A percentile compares a stretch with the other conserved stretches of the same genome.
phyloP scores from a whole-genome alignment of 2,888 invertebrate genomes.

The Beris chalybata region DNA sequence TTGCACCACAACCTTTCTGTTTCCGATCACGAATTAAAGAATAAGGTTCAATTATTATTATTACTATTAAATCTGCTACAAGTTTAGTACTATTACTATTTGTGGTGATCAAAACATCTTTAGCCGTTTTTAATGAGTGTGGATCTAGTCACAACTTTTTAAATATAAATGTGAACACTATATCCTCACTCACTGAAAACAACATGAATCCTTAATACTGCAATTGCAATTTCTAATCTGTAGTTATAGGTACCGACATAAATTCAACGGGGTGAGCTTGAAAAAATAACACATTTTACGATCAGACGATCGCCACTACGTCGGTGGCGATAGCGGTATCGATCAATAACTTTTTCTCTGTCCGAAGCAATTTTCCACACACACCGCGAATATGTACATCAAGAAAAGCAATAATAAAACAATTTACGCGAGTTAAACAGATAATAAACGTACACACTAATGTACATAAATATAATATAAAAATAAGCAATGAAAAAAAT shows the following conservation, averaged over 20 bases:
- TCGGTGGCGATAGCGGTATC: not conserved
- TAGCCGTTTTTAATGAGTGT: slow-evolving; percentile 58
- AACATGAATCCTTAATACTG: slow-evolving; percentile 42
- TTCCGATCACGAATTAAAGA: too few species aligned
- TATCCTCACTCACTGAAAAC: slow-evolving; percentile 58
- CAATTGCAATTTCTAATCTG: not conserved
- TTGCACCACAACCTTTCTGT: not conserved
- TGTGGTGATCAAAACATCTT: not conserved
- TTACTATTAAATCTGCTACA: too few species aligned
- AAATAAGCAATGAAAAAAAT: not conserved
- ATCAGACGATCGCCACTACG: not conserved
- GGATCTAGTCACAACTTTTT: slow-evolving; percentile 57
- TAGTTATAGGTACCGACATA: not conserved
- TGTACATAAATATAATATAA: not conserved
- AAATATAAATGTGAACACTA: slow-evolving; percentile 54
- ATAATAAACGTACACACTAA: slow-evolving; percentile 6
- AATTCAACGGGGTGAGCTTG: not conserved
- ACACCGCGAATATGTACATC: not conserved
- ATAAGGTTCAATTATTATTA: too few species aligned
- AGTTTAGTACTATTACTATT: too few species aligned
- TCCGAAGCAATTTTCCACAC: not conserved
- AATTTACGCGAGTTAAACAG: slow-evolving; percentile 31
- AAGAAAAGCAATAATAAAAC: slow-evolving; percentile 13
- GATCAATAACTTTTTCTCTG: not conserved
- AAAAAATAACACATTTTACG: not conserved